Evolutionary conservation across 2,113 vertebrate species (phyloP).

Genomic region (Dasyornis broadbenti): DNA sequence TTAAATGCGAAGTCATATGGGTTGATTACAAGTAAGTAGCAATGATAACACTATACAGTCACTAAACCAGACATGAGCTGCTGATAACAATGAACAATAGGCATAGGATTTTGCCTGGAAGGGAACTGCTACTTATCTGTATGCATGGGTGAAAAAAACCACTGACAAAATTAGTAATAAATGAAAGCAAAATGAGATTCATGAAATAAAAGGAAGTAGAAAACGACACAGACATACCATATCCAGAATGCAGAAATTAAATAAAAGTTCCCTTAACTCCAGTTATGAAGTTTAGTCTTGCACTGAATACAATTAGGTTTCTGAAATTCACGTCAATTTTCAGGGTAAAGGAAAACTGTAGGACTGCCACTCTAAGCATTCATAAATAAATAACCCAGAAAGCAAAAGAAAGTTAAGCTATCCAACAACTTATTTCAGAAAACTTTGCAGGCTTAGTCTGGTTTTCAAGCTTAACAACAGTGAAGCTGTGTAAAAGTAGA

Average conservation of each 20-base stretch:
- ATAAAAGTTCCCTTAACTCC: not conserved
- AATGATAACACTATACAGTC: not conserved
- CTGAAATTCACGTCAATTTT: not conserved
- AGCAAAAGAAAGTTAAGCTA: not conserved
- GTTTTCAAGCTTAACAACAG: not conserved
- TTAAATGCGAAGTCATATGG: not conserved
- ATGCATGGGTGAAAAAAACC: accelerated
- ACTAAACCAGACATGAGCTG: not conserved
- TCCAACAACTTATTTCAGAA: not conserved
- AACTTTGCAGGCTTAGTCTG: not conserved
- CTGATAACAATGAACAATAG: not conserved
- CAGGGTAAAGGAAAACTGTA: not conserved
- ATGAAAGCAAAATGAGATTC: not conserved
- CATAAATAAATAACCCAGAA: not conserved
- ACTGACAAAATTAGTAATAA: not conserved
- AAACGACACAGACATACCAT: accelerated
- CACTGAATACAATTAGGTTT: not conserved
- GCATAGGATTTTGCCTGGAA: not conserved
- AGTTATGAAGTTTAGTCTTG: not conserved
- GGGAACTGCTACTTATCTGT: not conserved
- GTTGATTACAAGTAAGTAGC: not conserved
- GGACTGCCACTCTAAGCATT: not conserved
- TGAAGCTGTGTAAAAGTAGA: not conserved
- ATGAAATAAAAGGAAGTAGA: not conserved
- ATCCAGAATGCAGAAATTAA: not conserved